Conservation (phyloP, 2,113 vertebrate genomes). For the Neofelis nebulosa region DNA sequence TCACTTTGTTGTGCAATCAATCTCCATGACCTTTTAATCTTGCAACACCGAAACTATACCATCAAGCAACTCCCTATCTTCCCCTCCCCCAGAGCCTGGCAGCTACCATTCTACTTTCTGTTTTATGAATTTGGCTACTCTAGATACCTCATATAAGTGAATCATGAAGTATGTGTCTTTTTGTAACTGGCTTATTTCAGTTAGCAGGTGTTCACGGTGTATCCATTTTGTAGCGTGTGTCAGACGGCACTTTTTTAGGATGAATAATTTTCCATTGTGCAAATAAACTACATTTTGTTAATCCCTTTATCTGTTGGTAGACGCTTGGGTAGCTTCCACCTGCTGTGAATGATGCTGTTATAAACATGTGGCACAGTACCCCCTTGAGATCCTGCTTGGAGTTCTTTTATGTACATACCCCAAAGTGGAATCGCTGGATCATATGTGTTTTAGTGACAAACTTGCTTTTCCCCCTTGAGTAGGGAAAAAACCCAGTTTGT, state of each 20-base stretch:
- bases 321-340: background rate
- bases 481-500: background rate
- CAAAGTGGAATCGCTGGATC: background rate
- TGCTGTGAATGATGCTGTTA: background rate
- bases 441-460: background rate
- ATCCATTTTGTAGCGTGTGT: background rate
- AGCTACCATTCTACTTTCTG: background rate
- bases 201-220: background rate
- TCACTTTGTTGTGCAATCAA: background rate
- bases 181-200: background rate
- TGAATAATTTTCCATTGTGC: background rate
- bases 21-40: background rate
- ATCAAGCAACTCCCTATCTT: background rate
- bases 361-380: background rate
- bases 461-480: background rate
- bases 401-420: background rate
- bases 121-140: background rate
- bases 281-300: background rate
- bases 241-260: background rate
- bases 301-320: background rate
- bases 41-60: background rate
- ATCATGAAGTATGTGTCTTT: background rate
- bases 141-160: background rate
- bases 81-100: too few species aligned
- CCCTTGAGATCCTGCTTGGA: background rate